Base-by-base conservation (phyloP, 2,113 vertebrate species). In the Desmodus rotundus region DNA sequence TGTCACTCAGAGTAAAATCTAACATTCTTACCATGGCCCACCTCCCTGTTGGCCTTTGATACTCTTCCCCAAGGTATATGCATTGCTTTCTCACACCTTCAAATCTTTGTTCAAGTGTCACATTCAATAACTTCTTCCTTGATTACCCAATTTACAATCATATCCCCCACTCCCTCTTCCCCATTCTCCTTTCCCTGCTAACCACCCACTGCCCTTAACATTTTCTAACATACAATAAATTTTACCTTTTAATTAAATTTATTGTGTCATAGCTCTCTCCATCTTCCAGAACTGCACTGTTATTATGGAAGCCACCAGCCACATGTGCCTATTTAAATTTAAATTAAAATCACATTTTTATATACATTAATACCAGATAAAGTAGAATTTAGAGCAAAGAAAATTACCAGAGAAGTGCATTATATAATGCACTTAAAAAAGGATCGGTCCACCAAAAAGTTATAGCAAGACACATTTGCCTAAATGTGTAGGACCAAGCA, bases 221-320 rank as follows among this genome's bases (percentile, higher is more conserved):
- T 26, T 47, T 85, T 81, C 85, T 96, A 92, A 65, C 38, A 77
- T 47, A 92, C 74, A 47, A 68, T 86, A 80, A 94, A 90, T 92
- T 92, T 96, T 96, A 97, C 84, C 96, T 94, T 97, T 96, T 83
- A 78, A 87, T 96, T 93, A 96, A 89, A 97, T 82, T 85, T 93
- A 85, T 54, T 95, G 87, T 96, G 63, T 87, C 90, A 97, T 87
- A 97, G 74, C 68, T 95, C 80, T 91, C 87, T 97, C 91, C 93
- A 94, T 94, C 84, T 92, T 97, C 94, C 63, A 93, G 70, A 93
- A 94, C 45, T 82, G 87, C 76, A 96, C 56, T 93, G 67, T 93
- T 82, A 96, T 87, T 74, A 89, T 83, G 70, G 82, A 80, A 96
- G 90, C 80, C 95, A 89, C 36, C 83, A 78, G 86, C 41, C 73